Base-by-base conservation (phyloP, 2,888 invertebrate genomes). In the Himalopsyche tibetana region DNA sequence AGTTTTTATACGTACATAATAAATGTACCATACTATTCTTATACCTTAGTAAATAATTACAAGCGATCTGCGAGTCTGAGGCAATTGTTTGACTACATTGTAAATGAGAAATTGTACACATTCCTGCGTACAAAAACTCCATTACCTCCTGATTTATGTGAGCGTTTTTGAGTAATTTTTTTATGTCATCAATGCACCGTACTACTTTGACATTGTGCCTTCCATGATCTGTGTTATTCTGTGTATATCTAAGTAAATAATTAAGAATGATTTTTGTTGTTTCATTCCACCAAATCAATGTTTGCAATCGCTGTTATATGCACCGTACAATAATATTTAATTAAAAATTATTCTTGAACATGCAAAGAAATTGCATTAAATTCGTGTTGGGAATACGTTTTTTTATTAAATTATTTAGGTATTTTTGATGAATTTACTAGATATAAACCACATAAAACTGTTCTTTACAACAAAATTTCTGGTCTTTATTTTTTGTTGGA, bases 1-100 rank as follows among this genome's bases (percentile, higher is more conserved):
- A 63, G 63, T 63, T 63, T 63, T 63, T 63, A 63, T 63, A 63
- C 63, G 63, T 63, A 63, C 63, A 63, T 63, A 19, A 19, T 51
- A 51, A 51, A 51, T 19, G 19, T 63, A 19, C n/a, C 63, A 63
- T 63, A 63, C 19, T 63, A 63, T 19, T 63, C 19, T 51, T 51
- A 51, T 63, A 63, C 28, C 9, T 63, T 63, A 19, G 63, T 19
- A 19, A 63, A 19, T 63, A 63, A 63, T 63, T 56, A 56, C 17
- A 28, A 19, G 19, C 63, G 63, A 63, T 8, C 19, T 28, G 19
- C 28, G 5, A 63, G 63, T 19, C 63, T n/a, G 19, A 19, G 63
- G 19, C 11, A 19, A 19, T 63, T 6, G n/a, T 63, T 63, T 63
- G 28, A 19, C 63, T 63, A n/a, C 1, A 3, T 63, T 19, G 63